Evolutionary conservation across 2,888 invertebrate genomes (phyloP), one percentile per base, ranked within the genome.

Genomic region (Chrysopilus asiliformis): DNA sequence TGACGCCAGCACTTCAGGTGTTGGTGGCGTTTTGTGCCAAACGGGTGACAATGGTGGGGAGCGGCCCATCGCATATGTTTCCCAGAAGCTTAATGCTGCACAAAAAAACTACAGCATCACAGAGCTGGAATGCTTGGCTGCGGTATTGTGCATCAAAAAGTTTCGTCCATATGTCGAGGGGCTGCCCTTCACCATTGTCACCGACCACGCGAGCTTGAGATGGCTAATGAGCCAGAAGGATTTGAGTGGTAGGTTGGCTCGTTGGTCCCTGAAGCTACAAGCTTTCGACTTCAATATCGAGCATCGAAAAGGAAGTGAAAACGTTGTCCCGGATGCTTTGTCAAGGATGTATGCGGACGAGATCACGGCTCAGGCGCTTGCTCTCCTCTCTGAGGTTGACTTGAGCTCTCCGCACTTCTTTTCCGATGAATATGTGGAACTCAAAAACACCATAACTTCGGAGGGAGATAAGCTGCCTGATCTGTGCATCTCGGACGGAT

Each of bases 241-340:
- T n/a, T n/a, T n/a, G n/a, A n/a, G n/a, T n/a, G n/a, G n/a, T n/a
- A n/a, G n/a, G n/a, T n/a, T n/a, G n/a, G n/a, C n/a, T n/a, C n/a
- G n/a, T n/a, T n/a, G n/a, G n/a, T n/a, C n/a, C n/a, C n/a, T n/a
- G n/a, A n/a, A n/a, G n/a, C n/a, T n/a, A n/a, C n/a, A n/a, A n/a
- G n/a, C n/a, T n/a, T n/a, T n/a, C n/a, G n/a, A n/a, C n/a, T n/a
- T n/a, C n/a, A n/a, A n/a, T n/a, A n/a, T n/a, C n/a, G n/a, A n/a
- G n/a, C n/a, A n/a, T n/a, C n/a, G n/a, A n/a, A n/a, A n/a, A n/a
- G n/a, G n/a, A n/a, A n/a, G n/a, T n/a, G 17, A 33, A 0, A 47
- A 50, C 42, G 28, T 46, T n/a, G 49, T 54, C 2, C 49, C 51
- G 0, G 53, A 54, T 38, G 47, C 47, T 4, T 18, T 50, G 0